phyloP scores from a whole-genome alignment of 1,140 invertebrate species.

The Bombyx mori region ASM3026992v2 NC_085113.1:12604501-12605000 shows the following conservation, averaged over 20 bases:
- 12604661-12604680: slow-evolving; percentile 4
- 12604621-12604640: no score
- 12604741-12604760: slow-evolving; percentile 47
- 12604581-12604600: no score
- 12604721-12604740: slow-evolving; percentile 57
- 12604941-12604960: slow-evolving; percentile 37
- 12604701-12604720: slow-evolving; percentile 63
- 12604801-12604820: slow-evolving; percentile 29
- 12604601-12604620: no score
- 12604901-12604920: slow-evolving; percentile 62
- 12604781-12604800: slow-evolving; percentile 44
- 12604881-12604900: slow-evolving; percentile 52
- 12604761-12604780: slow-evolving; percentile 37
- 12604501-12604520: no score
- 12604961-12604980: slow-evolving; percentile 37
- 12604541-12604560: no score
- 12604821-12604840: slow-evolving; percentile 39
- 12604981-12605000: slow-evolving; percentile 85
- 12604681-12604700: slow-evolving; percentile 13
- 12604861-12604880: slow-evolving; percentile 58
- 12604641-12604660: no score
- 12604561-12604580: no score
- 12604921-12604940: slow-evolving; percentile 57
- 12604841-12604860: slow-evolving; percentile 55
- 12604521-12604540: no score